Evolutionary conservation across 2,888 invertebrate species (phyloP).

Genomic region (Eubasilissa splendida): DNA sequence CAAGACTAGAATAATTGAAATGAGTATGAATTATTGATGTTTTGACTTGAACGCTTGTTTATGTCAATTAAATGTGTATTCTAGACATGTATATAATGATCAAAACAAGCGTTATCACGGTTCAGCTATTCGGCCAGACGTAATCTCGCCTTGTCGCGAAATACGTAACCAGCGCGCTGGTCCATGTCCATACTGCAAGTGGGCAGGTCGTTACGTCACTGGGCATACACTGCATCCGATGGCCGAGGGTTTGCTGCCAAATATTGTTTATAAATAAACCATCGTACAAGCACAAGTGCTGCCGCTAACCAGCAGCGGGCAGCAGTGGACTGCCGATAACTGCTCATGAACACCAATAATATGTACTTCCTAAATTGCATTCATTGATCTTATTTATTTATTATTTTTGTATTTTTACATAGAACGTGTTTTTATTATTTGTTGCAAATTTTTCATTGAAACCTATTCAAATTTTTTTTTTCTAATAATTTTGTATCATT

Average conservation of each 20-base stretch:
- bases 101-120: background rate
- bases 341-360: no score
- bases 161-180: background rate
- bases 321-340: background rate
- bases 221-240: constrained; percentile 30
- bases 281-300: background rate
- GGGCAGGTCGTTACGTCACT: constrained; percentile 37
- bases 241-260: constrained; percentile 35
- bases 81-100: background rate
- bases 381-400: no score
- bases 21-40: no score
- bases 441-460: no score
- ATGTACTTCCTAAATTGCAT: no score
- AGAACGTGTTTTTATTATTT: no score
- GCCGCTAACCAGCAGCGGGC: background rate
- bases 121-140: background rate
- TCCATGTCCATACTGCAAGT: constrained; percentile 26
- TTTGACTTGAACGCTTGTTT: no score
- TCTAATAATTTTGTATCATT: no score
- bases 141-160: constrained; percentile 3
- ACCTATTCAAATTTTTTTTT: no score
- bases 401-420: no score
- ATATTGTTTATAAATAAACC: constrained; percentile 43
- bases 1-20: no score
- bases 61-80: no score